Percentiles rank a stretch among this genome's conserved stretches.
phyloP scores from a whole-genome alignment of 2,113 vertebrate genomes.

The Mesitornis unicolor region DNA sequence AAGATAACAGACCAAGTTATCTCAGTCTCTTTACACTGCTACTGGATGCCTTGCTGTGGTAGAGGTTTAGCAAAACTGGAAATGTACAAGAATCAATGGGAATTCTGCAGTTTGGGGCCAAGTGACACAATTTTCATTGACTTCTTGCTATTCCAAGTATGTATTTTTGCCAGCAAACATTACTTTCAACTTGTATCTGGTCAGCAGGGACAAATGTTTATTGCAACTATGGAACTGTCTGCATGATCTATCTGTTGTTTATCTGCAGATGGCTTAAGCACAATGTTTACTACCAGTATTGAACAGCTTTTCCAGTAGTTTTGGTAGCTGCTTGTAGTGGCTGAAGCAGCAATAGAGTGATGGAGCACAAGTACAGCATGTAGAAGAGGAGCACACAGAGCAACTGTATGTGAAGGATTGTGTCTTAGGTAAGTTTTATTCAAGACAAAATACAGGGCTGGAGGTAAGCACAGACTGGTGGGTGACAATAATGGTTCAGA shows the following conservation, averaged over 20 bases:
- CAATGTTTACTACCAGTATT: neutral
- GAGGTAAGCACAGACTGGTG: neutral
- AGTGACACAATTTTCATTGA: neutral
- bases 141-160: neutral
- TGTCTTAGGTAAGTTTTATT: neutral
- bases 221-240: neutral
- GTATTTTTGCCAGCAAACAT: neutral
- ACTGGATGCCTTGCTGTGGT: neutral
- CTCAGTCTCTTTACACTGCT: neutral
- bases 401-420: neutral
- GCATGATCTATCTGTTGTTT: neutral
- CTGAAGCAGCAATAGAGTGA: neutral
- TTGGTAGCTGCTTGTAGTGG: neutral
- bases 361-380: neutral
- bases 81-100: neutral
- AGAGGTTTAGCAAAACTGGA: neutral
- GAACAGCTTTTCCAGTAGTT: neutral
- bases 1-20: neutral
- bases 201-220: neutral
- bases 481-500: neutral
- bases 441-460: neutral
- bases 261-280: neutral
- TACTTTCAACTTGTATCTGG: neutral
- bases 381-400: neutral
- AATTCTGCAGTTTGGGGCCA: neutral